phyloP scores from a whole-genome alignment of 2,797 vertebrate genomes.

The Pangasius macronema region DNA sequence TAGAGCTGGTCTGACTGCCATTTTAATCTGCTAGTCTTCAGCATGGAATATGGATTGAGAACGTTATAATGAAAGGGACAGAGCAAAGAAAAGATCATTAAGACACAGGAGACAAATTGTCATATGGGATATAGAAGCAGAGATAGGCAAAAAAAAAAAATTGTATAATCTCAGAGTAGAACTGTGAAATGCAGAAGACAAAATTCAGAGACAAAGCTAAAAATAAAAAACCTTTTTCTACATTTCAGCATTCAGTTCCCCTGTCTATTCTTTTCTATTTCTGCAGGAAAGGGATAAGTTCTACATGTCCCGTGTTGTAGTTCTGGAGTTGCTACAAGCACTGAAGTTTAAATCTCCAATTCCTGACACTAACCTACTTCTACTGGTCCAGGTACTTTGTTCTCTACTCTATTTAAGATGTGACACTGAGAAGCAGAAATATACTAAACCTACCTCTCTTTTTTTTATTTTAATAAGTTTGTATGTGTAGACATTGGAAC shows the following conservation, averaged over 20 bases:
- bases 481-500: slow-evolving; percentile 97
- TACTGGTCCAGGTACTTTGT: slow-evolving; percentile 90
- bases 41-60: slow-evolving; percentile 52
- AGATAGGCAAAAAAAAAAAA: neutral
- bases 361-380: slow-evolving; percentile 94
- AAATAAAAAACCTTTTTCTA: neutral
- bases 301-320: slow-evolving; percentile 96
- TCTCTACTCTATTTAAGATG: neutral
- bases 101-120: neutral
- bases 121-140: neutral
- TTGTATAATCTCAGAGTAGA: neutral
- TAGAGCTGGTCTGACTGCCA: slow-evolving; percentile 76
- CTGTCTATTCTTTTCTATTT: neutral
- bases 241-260: neutral
- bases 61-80: slow-evolving; percentile 4
- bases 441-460: neutral
- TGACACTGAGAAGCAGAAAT: neutral
- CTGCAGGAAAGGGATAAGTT: slow-evolving; percentile 96
- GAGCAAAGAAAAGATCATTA: slow-evolving; percentile 1
- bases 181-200: neutral
- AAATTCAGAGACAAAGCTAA: neutral
- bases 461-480: slow-evolving; percentile 80
- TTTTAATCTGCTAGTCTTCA: slow-evolving; percentile 66
- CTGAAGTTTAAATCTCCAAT: slow-evolving; percentile 96
- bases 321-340: slow-evolving; percentile 94